A percentile compares a stretch with the other conserved stretches of the same genome.
Conservation (phyloP, 1,140 invertebrate genomes). For the Dendrolimus punctatus region DNA sequence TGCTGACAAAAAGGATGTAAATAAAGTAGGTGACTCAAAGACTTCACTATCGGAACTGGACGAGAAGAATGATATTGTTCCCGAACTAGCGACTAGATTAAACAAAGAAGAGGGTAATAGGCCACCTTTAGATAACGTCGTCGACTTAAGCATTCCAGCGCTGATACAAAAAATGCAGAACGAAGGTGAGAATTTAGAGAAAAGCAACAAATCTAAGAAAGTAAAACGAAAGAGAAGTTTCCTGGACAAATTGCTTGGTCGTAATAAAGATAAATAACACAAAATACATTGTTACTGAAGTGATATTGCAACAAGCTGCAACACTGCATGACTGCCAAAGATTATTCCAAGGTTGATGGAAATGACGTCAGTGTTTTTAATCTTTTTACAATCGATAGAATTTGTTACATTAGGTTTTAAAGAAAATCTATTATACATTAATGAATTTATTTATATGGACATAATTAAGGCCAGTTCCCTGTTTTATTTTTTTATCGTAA, state of each 20-base stretch:
- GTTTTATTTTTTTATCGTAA: constrained; percentile 54
- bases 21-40: constrained; percentile 30
- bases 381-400: constrained; percentile 31
- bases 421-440: constrained; percentile 9
- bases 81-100: constrained; percentile 40
- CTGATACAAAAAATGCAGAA: constrained; percentile 55
- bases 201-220: constrained; percentile 43
- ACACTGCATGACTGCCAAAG: constrained; percentile 47
- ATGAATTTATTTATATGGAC: constrained; percentile 28
- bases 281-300: constrained; percentile 22
- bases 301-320: constrained; percentile 29
- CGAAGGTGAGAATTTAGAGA: constrained; percentile 45
- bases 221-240: constrained; percentile 64
- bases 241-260: constrained; percentile 56
- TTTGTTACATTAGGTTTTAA: background rate
- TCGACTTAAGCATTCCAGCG: constrained; percentile 54
- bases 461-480: constrained; percentile 45
- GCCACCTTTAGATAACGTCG: constrained; percentile 27
- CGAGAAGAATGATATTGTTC: constrained; percentile 52
- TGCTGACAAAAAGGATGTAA: constrained; percentile 6
- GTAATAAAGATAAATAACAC: constrained; percentile 54
- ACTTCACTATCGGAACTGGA: constrained; percentile 42
- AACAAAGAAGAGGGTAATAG: constrained; percentile 43
- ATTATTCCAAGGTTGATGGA: constrained; percentile 40
- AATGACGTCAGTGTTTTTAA: constrained; percentile 49